phyloP scores from a whole-genome alignment of 1,140 invertebrate genomes.

The Solenopsis invicta region DNA sequence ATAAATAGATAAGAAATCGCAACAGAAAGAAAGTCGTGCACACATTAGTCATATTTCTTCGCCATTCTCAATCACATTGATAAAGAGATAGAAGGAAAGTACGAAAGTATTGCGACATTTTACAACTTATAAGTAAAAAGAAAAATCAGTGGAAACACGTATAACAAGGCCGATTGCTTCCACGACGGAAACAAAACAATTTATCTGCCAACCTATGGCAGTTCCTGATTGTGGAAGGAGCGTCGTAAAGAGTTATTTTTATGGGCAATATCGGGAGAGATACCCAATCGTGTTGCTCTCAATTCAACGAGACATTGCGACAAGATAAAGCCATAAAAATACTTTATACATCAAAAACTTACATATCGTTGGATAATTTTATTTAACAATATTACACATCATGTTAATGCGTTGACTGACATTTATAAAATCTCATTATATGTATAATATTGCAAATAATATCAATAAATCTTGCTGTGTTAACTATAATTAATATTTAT shows the following conservation, averaged over 20 bases:
- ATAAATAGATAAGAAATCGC: slow-evolving; percentile 11
- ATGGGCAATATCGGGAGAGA: slow-evolving; percentile 76
- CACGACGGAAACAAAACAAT: slow-evolving; percentile 21
- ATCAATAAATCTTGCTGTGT: too few relatives aligned
- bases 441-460: too few relatives aligned
- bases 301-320: slow-evolving; percentile 42
- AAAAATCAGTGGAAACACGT: background rate
- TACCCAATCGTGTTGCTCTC: slow-evolving; percentile 55
- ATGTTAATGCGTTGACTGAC: too few relatives aligned
- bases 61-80: slow-evolving; percentile 17
- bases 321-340: slow-evolving; percentile 60
- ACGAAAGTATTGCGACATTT: background rate
- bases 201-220: slow-evolving; percentile 59
- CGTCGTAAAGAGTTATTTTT: slow-evolving; percentile 72
- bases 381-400: too few relatives aligned
- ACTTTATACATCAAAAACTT: background rate
- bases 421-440: too few relatives aligned
- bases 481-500: too few relatives aligned
- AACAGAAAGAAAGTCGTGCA: background rate
- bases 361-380: background rate
- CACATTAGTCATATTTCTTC: slow-evolving; percentile 19
- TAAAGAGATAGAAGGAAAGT: slow-evolving; percentile 26
- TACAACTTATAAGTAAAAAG: slow-evolving; percentile 13
- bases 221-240: slow-evolving; percentile 3
- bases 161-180: slow-evolving; percentile 13